These are phyloP conservation scores for Megaleporinus macrocephalus DNA, from an alignment of 2,113 vertebrate genomes.

Conservation along the genomic window DNA sequence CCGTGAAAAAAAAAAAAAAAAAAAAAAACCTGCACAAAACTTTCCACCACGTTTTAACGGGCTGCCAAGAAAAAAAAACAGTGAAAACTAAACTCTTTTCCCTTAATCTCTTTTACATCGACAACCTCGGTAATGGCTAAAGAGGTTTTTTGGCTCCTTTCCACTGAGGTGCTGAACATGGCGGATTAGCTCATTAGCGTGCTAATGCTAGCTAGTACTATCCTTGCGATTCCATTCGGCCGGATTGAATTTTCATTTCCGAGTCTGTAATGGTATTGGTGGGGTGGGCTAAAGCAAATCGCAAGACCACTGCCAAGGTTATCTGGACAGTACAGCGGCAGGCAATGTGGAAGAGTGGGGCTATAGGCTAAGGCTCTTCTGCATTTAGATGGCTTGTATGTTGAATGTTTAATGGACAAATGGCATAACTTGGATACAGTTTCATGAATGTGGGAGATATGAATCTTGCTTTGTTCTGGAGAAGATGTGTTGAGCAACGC, in stretches of 20 bases:
- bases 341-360: neutral
- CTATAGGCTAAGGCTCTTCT: neutral
- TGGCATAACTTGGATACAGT: constrained; percentile 12
- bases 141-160: constrained; percentile 74
- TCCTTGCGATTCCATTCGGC: constrained; percentile 43
- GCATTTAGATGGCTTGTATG: neutral
- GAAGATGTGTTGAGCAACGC: neutral
- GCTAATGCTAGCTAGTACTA: constrained; percentile 53
- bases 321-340: neutral
- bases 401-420: constrained; percentile 17
- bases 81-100: constrained; percentile 55
- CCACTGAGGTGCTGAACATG: constrained; percentile 68
- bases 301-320: neutral
- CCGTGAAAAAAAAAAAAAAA: neutral
- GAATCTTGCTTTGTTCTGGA: neutral
- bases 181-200: constrained; percentile 62
- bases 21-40: neutral
- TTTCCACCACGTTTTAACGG: neutral
- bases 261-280: neutral
- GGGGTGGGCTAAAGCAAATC: neutral
- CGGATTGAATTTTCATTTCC: constrained; percentile 62
- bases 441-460: constrained; percentile 16
- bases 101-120: constrained; percentile 74
- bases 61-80: neutral
- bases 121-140: constrained; percentile 72